Base-by-base conservation (phyloP, 2,888 invertebrate genomes). In the Raillietiella orientalis region DNA sequence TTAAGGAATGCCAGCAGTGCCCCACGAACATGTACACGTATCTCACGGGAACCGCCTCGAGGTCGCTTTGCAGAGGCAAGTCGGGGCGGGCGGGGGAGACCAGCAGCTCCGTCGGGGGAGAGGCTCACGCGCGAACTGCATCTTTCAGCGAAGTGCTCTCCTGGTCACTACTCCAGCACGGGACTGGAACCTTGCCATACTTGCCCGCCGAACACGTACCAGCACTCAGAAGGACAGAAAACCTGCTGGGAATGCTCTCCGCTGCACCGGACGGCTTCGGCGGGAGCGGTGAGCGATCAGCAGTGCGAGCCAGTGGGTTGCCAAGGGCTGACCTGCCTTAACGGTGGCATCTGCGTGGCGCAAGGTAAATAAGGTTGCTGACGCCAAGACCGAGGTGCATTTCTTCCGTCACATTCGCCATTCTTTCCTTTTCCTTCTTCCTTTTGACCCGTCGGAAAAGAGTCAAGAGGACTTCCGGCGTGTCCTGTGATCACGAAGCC, bases 151-250 rank as follows among this genome's bases (percentile, higher is more conserved):
- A 82, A 79, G 45, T 93, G 90, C 44, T 55, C 62, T 9, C 59
- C 79, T 9, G 90, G 90, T 30, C 63, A 64, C 34, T 90, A 84
- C 42, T 84, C 84, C 1, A 67, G 72, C 24, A 82, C 79, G 9
- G 90, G 90, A 9, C 49, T 90, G 15, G 72, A 84, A 6, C 82
- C 87, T 2, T 90, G 90, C 45, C 72, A 77, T 3, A 60, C 69
- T 29, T 90, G 90, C 39, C 87, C 90, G 1, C 55, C 60, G 36
- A 72, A 90, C 47, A 79, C 77, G 49, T 90, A 71, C 46, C 87
- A 90, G 47, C 63, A 74, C 9, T 50, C 62, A 14, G 53, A 67
- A 16, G 84, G 87, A 2, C 69, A 72, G 37, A 71, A 65, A 3
- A 59, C 65, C 17, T 90, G 87, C 43, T 58, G 59, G 39, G 77